Evolutionary conservation across 2,888 invertebrate species (phyloP).

Genomic region (Dicyrtoma fusca): DNA sequence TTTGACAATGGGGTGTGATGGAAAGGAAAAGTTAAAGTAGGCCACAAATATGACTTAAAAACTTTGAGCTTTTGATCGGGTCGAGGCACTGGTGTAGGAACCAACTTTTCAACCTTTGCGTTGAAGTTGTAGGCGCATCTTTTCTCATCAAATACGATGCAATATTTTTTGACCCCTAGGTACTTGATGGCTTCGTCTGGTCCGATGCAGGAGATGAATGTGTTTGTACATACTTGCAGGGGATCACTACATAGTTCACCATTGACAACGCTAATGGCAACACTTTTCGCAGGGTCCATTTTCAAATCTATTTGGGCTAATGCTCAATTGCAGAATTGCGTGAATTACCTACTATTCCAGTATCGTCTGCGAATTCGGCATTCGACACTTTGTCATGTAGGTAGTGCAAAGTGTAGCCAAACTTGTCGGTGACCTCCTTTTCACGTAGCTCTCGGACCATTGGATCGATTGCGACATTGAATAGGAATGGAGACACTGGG

Average conservation of each 20-base stretch:
- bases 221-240: too few relatives aligned
- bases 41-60: constrained; percentile 40
- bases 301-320: background rate
- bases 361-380: constrained; percentile 31
- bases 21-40: constrained; percentile 30
- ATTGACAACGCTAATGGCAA: too few relatives aligned
- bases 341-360: background rate
- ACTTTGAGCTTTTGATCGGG: constrained; percentile 31
- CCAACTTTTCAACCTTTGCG: constrained; percentile 9
- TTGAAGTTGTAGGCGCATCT: background rate
- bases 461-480: constrained; percentile 32
- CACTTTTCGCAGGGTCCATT: too few relatives aligned
- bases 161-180: constrained; percentile 32
- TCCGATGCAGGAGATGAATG: too few relatives aligned
- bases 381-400: background rate
- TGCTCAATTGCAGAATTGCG: background rate
- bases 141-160: constrained; percentile 21
- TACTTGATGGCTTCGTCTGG: constrained; percentile 34
- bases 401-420: background rate
- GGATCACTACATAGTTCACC: too few relatives aligned
- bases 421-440: constrained; percentile 9
- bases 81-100: constrained; percentile 8
- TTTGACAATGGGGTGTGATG: too few relatives aligned
- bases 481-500: constrained; percentile 27
- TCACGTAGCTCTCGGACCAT: constrained; percentile 21